Conservation (phyloP, 2,888 invertebrate genomes). For the Leptopilina myrica region DNA sequence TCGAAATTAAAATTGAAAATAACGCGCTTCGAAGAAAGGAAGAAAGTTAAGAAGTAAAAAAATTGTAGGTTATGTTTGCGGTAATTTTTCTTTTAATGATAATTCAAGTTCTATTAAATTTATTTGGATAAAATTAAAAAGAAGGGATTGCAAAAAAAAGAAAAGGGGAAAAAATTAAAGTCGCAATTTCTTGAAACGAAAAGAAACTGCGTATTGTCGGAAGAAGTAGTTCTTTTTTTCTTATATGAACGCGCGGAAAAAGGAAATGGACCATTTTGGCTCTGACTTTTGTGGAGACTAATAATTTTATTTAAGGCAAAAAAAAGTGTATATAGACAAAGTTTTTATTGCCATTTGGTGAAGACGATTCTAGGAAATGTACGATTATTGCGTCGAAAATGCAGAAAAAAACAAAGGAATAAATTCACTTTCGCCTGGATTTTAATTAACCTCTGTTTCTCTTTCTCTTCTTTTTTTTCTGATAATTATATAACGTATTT, state of each 20-base stretch:
- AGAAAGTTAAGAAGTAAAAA: too few species aligned
- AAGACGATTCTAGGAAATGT: not conserved
- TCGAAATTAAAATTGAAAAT: too few species aligned
- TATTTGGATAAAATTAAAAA: not conserved
- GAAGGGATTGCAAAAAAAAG: not conserved
- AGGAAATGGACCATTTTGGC: slow-evolving; percentile 24
- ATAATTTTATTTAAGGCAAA: slow-evolving; percentile 15
- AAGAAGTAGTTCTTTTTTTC: not conserved
- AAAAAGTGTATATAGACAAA: not conserved
- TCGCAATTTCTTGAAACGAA: not conserved
- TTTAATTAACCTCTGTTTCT: not conserved
- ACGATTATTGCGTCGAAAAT: slow-evolving; percentile 4
- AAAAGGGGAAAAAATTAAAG: not conserved
- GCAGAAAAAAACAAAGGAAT: not conserved
- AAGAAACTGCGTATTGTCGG: slow-evolving; percentile 11
- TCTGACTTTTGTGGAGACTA: not conserved
- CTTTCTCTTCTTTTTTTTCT: too few species aligned
- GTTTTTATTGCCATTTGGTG: not conserved
- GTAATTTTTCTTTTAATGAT: too few species aligned
- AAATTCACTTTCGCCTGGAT: not conserved
- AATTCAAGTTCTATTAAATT: too few species aligned
- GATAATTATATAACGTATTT: too few species aligned
- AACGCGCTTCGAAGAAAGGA: too few species aligned
- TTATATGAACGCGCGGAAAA: not conserved
- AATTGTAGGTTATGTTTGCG: too few species aligned